phyloP scores from a whole-genome alignment of 64 coral and sea anemone species.

The Hydrozoanthus tunicans region DNA sequence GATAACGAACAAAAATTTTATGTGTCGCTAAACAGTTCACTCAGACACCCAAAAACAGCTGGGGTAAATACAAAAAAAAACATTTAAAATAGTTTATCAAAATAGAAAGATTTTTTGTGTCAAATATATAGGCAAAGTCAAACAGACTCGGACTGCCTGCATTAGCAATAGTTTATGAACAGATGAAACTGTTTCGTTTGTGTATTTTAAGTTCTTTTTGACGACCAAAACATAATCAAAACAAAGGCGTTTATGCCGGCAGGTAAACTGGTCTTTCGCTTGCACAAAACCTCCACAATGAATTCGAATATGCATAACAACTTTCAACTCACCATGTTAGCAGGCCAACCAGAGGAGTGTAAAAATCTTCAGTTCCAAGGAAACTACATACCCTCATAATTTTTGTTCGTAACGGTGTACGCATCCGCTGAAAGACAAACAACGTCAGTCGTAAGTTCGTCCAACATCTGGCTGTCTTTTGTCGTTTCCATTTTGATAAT shows the following conservation, averaged over 20 bases:
- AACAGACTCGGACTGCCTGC: too few relatives aligned
- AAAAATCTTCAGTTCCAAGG: constrained; percentile 98
- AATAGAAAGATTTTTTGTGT: too few relatives aligned
- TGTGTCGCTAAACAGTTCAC: too few relatives aligned
- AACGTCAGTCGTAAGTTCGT: neutral
- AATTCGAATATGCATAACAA: neutral
- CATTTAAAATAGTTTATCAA: too few relatives aligned
- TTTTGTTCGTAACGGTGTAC: constrained; percentile 83
- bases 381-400: constrained; percentile 92
- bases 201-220: too few relatives aligned
- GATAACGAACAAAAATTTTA: too few relatives aligned
- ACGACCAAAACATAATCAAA: too few relatives aligned
- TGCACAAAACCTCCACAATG: neutral
- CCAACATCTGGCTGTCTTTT: neutral
- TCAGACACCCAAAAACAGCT: too few relatives aligned
- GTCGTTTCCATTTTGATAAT: neutral
- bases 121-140: too few relatives aligned
- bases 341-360: constrained; percentile 79
- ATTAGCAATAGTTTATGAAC: too few relatives aligned
- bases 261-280: neutral
- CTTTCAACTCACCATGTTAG: constrained; percentile 82
- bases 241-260: too few relatives aligned
- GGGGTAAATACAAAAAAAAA: too few relatives aligned
- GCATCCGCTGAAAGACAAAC: constrained; percentile 71
- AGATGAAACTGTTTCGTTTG: neutral